These are phyloP conservation scores for Drymodes brunneopygia DNA, from an alignment of 2,113 vertebrate genomes.

Conservation along the genomic window DNA sequence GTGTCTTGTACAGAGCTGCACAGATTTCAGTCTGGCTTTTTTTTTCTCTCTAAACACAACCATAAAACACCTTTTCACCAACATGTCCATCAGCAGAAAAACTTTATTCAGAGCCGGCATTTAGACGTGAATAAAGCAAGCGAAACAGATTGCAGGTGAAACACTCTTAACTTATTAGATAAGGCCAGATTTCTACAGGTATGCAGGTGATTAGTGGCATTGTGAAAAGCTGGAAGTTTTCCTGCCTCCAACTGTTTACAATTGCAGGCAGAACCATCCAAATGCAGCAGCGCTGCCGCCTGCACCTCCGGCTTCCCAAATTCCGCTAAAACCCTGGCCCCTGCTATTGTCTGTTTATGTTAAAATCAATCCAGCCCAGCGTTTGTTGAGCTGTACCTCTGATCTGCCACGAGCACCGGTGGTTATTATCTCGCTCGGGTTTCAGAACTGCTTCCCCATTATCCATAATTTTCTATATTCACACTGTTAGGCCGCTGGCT, in stretches of 20 bases:
- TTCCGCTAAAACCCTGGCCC: constrained; percentile 6
- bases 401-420: not conserved
- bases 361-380: constrained; percentile 42
- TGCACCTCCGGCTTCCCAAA: not conserved
- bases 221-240: not conserved
- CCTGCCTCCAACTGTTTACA: not conserved
- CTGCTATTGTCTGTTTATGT: constrained; percentile 42
- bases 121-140: not conserved
- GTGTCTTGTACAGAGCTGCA: fast-evolving
- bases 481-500: constrained; percentile 16
- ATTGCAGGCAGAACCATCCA: not conserved
- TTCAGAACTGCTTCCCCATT: constrained; percentile 58
- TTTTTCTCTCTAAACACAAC: not conserved
- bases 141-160: not conserved
- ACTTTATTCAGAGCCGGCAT: not conserved
- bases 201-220: not conserved
- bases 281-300: not conserved
- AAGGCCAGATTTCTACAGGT: not conserved
- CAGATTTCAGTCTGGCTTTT: not conserved
- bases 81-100: not conserved
- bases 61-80: not conserved
- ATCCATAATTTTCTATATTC: constrained; percentile 56
- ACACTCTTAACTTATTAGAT: not conserved
- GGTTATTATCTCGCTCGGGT: constrained; percentile 42
- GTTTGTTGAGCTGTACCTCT: constrained; percentile 39